Evolutionary conservation across 2,888 invertebrate species (phyloP).

Genomic region (Caenorhabditis panamensis): DNA sequence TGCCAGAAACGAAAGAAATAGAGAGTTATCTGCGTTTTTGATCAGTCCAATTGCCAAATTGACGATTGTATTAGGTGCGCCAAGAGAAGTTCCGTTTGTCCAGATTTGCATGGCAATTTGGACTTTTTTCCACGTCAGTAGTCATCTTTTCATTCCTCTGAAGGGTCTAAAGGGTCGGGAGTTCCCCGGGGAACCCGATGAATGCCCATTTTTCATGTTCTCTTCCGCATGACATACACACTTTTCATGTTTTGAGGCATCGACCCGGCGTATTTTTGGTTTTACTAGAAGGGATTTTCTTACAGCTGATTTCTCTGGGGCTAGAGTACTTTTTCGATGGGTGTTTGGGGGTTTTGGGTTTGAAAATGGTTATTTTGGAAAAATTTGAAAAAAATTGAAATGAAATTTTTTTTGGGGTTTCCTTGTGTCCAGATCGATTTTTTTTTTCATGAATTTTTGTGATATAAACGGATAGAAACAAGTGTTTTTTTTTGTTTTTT

Average conservation of each 20-base stretch:
- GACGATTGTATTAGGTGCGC: conserved; percentile 35
- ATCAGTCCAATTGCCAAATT: conserved; percentile 46
- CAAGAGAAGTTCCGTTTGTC: conserved; percentile 27
- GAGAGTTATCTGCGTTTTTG: conserved; percentile 49
- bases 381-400: no score
- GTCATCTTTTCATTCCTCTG: conserved; percentile 57
- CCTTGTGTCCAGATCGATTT: no score
- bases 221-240: neutral
- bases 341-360: no score
- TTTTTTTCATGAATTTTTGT: no score
- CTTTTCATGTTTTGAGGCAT: conserved; percentile 8
- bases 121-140: conserved; percentile 34
- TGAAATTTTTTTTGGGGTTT: no score
- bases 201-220: conserved; percentile 61
- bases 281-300: no score
- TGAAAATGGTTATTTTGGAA: no score
- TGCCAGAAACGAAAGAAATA: conserved; percentile 20
- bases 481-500: no score
- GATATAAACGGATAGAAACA: no score
- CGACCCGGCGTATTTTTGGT: no score
- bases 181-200: conserved; percentile 37
- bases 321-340: no score
- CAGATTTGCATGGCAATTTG: conserved; percentile 14
- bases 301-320: no score
- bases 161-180: conserved; percentile 34